Percentiles rank a stretch among this genome's conserved stretches.
phyloP scores from a whole-genome alignment of 2,888 invertebrate genomes.

The Ecdyonurus torrentis region DNA sequence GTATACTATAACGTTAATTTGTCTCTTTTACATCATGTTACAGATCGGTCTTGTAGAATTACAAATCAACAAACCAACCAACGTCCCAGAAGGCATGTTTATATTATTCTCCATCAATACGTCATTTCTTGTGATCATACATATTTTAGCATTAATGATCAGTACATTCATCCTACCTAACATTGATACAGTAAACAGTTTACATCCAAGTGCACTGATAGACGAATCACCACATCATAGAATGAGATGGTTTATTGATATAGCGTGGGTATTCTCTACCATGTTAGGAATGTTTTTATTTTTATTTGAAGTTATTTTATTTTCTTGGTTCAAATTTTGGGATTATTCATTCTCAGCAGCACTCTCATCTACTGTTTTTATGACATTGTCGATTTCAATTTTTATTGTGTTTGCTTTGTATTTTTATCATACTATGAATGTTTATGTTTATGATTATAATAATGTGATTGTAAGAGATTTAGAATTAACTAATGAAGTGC shows the following conservation, averaged over 20 bases:
- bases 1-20: no score
- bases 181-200: constrained; percentile 37
- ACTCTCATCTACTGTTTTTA: constrained; percentile 28
- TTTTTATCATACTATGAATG: constrained; percentile 34
- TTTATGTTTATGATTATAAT: no score
- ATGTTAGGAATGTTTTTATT: constrained; percentile 40
- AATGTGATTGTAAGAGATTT: no score
- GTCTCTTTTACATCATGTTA: constrained; percentile 7
- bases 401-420: constrained; percentile 35
- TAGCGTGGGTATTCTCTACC: constrained; percentile 41
- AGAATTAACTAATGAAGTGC: no score
- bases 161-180: constrained; percentile 43
- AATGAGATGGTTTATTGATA: constrained; percentile 29
- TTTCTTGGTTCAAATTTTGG: constrained; percentile 40
- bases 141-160: constrained; percentile 43
- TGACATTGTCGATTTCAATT: constrained; percentile 34
- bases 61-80: constrained; percentile 25
- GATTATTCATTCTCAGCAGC: constrained; percentile 22
- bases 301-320: constrained; percentile 35
- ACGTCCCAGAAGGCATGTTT: constrained; percentile 27
- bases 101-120: constrained; percentile 37
- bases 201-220: constrained; percentile 19
- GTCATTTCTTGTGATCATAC: constrained; percentile 38
- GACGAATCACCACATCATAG: constrained; percentile 19
- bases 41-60: constrained; percentile 37